Percentiles rank a stretch among this genome's conserved stretches.
Evolutionary conservation across 2,888 invertebrate genomes (phyloP).

Genomic region (Andrena minutula): DNA sequence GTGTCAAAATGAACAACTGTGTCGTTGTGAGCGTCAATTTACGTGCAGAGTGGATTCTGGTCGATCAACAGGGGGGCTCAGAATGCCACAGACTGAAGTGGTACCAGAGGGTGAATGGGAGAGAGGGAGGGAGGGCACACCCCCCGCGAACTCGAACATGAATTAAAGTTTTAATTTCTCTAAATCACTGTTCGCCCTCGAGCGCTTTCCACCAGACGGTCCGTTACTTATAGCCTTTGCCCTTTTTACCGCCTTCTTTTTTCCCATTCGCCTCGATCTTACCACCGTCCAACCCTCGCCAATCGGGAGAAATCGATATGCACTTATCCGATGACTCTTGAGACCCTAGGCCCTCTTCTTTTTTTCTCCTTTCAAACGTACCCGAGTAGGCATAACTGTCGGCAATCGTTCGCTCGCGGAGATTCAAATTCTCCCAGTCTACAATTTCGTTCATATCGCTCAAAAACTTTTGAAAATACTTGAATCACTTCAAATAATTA

Average conservation of each 20-base stretch:
- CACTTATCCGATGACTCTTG: slow-evolving; percentile 77
- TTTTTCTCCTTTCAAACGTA: slow-evolving; percentile 15
- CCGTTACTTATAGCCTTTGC: slow-evolving; percentile 84
- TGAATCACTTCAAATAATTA: too few relatives aligned
- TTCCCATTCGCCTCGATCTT: slow-evolving; percentile 75
- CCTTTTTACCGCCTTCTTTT: slow-evolving; percentile 79
- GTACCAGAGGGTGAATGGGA: slow-evolving; percentile 20
- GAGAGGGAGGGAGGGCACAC: slow-evolving; percentile 63
- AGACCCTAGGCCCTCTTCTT: slow-evolving; percentile 60
- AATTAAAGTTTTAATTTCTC: slow-evolving; percentile 85
- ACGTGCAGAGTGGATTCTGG: slow-evolving; percentile 42
- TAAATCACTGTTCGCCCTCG: slow-evolving; percentile 83
- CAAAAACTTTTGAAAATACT: neutral
- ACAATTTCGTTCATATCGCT: neutral
- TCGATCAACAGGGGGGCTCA: slow-evolving; percentile 60
- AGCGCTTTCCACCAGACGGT: slow-evolving; percentile 83
- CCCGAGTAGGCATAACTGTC: slow-evolving; percentile 48
- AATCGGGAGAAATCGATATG: slow-evolving; percentile 80
- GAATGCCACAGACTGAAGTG: slow-evolving; percentile 56
- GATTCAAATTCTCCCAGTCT: slow-evolving; percentile 28
- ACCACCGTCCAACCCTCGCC: slow-evolving; percentile 68
- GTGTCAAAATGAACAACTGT: slow-evolving; percentile 19
- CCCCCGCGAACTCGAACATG: slow-evolving; percentile 81
- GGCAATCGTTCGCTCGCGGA: slow-evolving; percentile 30
- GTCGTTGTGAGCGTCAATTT: slow-evolving; percentile 53